Base-by-base conservation (phyloP, 2,888 invertebrate genomes). In the Chorisops tibialis region DNA sequence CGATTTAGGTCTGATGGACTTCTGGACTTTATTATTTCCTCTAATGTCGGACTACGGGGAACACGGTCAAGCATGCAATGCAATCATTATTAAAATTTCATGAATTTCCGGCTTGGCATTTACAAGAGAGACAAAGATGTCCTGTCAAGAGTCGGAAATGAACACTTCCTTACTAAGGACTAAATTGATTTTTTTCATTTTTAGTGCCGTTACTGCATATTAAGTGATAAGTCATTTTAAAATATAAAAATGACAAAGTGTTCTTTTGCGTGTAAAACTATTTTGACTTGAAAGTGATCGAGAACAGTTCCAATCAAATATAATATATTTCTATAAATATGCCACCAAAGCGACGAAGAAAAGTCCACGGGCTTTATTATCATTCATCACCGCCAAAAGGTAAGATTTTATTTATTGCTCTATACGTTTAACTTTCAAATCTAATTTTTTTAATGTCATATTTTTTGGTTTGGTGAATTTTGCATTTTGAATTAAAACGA, bases 361-460 rank as follows among this genome's bases (percentile, higher is more conserved):
- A 74, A 65, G 74, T 74, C 67, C 78, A 78, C 68, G 78, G 78
- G 66, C 68, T 79, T 62, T 79, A 79, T 65, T 79, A 74, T 70
- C 78, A 79, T 68, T 79, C 78, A 64, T 76, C 78, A 66, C 77
- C 77, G 62, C 78, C 78, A 50, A 76, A 76, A 69, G 75, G 78
- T 78, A 71, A 75, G 75, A 75, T 68, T 35, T 2, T 37, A 11
- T 37, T 11, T 6, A 9, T 6, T 37, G 7, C 37, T n/a, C n/a
- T n/a, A n/a, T n/a, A n/a, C n/a, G n/a, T n/a, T n/a, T n/a, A n/a
- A n/a, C n/a, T n/a, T n/a, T n/a, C n/a, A n/a, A n/a, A n/a, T n/a
- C n/a, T n/a, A n/a, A n/a, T n/a, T n/a, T n/a, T n/a, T n/a, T n/a
- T n/a, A n/a, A n/a, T n/a, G n/a, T n/a, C n/a, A n/a, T n/a, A n/a